Conservation (phyloP, 1,140 invertebrate species). For the Diabrotica virgifera region DNA sequence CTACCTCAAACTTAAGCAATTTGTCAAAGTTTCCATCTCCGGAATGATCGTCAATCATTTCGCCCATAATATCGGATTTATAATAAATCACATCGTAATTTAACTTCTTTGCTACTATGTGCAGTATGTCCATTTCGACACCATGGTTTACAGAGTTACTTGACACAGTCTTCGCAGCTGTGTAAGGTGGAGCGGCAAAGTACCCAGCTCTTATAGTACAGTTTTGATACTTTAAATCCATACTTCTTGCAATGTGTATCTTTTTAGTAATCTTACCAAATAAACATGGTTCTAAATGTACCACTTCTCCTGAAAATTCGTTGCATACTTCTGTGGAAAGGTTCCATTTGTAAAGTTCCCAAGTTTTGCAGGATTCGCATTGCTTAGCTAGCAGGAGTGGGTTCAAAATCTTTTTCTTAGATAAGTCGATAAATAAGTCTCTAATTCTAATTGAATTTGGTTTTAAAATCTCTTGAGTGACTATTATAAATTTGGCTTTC, state of each 20-base stretch:
- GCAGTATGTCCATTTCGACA: background rate
- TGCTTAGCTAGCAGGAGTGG: background rate
- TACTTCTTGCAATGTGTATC: too few relatives aligned
- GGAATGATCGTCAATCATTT: background rate
- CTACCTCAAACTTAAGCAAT: background rate
- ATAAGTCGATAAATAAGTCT: background rate
- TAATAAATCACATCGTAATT: background rate
- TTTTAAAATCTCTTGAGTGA: background rate
- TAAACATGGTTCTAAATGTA: background rate
- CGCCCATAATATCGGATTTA: background rate
- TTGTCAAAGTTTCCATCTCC: background rate
- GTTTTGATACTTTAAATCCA: background rate
- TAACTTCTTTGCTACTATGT: background rate
- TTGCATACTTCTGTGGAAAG: background rate
- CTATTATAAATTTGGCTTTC: background rate
- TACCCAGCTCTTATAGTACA: conserved; percentile 1
- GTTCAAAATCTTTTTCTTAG: background rate
- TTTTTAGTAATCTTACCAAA: background rate
- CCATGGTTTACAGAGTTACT: background rate
- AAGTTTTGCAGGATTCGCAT: background rate
- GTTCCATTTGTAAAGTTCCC: background rate
- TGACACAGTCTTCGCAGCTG: background rate
- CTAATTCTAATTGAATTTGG: background rate
- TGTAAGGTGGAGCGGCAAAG: background rate
- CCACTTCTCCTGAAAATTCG: background rate